Evolutionary conservation across 2,113 vertebrate species (phyloP).

Genomic region (Cyprinodon brontotheroides): DNA sequence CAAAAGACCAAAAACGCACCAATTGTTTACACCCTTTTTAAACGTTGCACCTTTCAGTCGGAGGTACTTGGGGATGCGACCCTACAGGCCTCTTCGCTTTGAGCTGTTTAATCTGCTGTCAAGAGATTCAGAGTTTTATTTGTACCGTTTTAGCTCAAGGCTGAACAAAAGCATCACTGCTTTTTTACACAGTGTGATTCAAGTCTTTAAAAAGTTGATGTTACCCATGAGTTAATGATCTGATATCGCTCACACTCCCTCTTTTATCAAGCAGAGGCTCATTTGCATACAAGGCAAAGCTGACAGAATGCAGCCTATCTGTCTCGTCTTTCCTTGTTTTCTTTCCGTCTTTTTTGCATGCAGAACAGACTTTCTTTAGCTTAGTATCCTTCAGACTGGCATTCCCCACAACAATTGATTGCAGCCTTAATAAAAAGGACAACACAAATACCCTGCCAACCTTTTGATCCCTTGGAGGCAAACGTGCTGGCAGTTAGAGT

Average conservation of each 20-base stretch:
- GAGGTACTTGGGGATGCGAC: too few species aligned
- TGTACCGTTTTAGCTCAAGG: constrained; percentile 16
- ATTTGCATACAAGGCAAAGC: constrained; percentile 30
- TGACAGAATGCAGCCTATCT: neutral
- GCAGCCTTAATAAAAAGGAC: constrained; percentile 27
- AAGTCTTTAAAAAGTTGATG: constrained; percentile 15
- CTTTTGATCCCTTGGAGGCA: constrained; percentile 44
- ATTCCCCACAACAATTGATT: constrained; percentile 12
- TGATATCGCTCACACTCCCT: constrained; percentile 21
- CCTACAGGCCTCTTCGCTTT: neutral
- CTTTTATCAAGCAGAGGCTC: constrained; percentile 24
- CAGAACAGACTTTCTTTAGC: constrained; percentile 1
- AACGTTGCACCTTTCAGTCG: neutral
- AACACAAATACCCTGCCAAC: constrained; percentile 50
- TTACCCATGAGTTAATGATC: constrained; percentile 28
- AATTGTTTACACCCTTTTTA: neutral
- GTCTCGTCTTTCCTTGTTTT: neutral
- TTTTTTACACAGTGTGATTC: constrained; percentile 16
- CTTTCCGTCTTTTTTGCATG: constrained; percentile 4
- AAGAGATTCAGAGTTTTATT: neutral
- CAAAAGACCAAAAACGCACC: constrained; percentile 11
- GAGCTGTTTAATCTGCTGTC: neutral
- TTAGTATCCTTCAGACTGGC: constrained; percentile 3
- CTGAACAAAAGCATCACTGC: neutral
- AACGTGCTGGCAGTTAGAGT: constrained; percentile 28